Evolutionary conservation across 2,797 vertebrate species (phyloP).

Genomic region (Rallus crepitans): DNA sequence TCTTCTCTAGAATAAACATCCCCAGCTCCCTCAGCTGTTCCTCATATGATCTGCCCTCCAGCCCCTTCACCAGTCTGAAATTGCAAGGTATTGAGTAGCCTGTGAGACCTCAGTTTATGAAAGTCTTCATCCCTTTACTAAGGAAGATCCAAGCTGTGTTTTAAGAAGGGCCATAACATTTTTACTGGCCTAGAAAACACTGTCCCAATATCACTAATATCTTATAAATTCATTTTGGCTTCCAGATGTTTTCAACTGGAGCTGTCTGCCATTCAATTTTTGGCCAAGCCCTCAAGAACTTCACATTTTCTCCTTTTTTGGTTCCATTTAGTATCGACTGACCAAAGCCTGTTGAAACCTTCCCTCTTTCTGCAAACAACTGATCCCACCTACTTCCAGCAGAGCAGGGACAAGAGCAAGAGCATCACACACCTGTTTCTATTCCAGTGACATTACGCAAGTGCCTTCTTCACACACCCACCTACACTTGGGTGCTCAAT

Average conservation of each 20-base stretch:
- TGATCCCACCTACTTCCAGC: not conserved
- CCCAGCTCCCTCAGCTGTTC: too few relatives aligned
- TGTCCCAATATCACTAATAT: not conserved
- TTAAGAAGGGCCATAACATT: not conserved
- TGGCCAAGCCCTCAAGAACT: not conserved
- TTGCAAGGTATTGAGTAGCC: not conserved
- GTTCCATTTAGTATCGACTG: accelerated
- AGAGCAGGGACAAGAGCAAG: not conserved
- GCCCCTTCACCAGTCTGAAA: too few relatives aligned
- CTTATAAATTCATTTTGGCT: not conserved
- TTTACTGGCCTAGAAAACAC: not conserved
- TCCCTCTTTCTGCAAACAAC: not conserved
- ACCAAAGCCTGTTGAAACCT: not conserved
- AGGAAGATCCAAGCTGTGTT: not conserved
- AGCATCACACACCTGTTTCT: not conserved
- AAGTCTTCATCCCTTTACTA: not conserved
- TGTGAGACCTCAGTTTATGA: not conserved
- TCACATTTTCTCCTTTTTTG: not conserved
- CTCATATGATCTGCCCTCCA: too few relatives aligned
- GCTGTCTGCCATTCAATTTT: not conserved
- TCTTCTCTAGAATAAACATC: too few relatives aligned
- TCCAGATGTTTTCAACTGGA: not conserved
- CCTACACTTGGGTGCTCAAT: not conserved
- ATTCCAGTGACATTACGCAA: not conserved
- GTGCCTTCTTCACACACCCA: not conserved